phyloP scores from a whole-genome alignment of 1,140 invertebrate species.

The Drosophila watanabei region DNA sequence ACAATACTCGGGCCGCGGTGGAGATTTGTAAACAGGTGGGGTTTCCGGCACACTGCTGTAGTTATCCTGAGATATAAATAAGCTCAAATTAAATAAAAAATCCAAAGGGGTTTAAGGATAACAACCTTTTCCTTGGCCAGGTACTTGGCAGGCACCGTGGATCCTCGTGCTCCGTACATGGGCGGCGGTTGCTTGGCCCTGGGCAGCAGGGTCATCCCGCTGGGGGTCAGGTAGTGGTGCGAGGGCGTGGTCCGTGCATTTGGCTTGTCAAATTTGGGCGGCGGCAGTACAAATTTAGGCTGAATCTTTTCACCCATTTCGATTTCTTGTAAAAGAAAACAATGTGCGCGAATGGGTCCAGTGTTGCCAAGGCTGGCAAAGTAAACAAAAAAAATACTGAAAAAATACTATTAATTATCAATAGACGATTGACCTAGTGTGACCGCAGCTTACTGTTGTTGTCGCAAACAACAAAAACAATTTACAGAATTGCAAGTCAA shows the following conservation, averaged over 20 bases:
- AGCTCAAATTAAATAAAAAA: not conserved
- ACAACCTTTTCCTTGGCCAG: conserved; percentile 32
- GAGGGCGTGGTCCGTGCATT: conserved; percentile 22
- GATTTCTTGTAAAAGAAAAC: conserved; percentile 20
- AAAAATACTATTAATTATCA: not conserved
- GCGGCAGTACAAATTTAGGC: conserved; percentile 67
- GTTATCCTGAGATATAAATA: conserved; percentile 1
- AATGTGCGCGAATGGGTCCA: conserved; percentile 44
- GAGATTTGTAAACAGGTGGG: conserved; percentile 41
- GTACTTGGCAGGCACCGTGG: conserved; percentile 78
- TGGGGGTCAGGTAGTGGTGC: conserved; percentile 74
- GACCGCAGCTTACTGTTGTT: conserved; percentile 16
- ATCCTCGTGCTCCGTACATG: conserved; percentile 85
- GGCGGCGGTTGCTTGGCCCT: conserved; percentile 82
- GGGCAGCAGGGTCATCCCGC: conserved; percentile 78
- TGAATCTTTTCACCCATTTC: conserved; percentile 54
- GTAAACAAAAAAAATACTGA: not conserved
- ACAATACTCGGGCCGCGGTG: conserved; percentile 87
- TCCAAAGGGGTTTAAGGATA: not conserved
- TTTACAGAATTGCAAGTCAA: conserved; percentile 44
- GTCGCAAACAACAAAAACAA: conserved; percentile 36
- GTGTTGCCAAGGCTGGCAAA: conserved; percentile 1
- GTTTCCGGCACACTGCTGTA: not conserved
- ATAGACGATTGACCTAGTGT: conserved; percentile 15
- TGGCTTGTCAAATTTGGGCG: conserved; percentile 71